Base-by-base conservation (phyloP, 2,113 vertebrate genomes). In the Lates calcarifer region DNA sequence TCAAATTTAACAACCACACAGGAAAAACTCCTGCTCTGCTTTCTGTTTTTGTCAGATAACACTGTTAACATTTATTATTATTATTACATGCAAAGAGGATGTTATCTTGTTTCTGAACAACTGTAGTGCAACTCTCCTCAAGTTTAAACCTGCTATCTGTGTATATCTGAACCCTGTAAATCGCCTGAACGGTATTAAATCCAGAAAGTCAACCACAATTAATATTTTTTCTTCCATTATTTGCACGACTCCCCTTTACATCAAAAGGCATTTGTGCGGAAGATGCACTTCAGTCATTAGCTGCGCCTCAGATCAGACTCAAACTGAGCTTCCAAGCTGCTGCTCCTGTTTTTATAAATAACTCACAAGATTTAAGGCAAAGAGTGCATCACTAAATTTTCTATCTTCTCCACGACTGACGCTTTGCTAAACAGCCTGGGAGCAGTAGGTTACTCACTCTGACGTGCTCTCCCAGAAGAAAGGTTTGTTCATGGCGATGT, bases 381-480 rank as follows among this genome's bases (percentile, higher is more conserved):
- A 47, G 43, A 47, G 6, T 47, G 7, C 39, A 9, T 41, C 39
- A n/a, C n/a, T n/a, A n/a, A n/a, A n/a, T n/a, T 35, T 37, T 58
- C 56, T 29, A 2, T 17, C 11, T 5, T 55, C 33, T 24, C 26
- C 35, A 10, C 7, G 28, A 43, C 17, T 43, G 28, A 33, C 35
- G 10, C 37, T 43, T 18, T 22, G 1, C 14, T 29, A 7, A 33
- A 12, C 17, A 26, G 70, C 9, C 10, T 45, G 17, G 45, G 17
- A 2, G 28, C 47, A 45, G 20, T 26, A 33, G 65, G 57, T 41
- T 2, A 70, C 97, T 95, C 83, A 99, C 98, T 96, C 96, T 0
- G 97, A 92, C 9, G n/a, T 92, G 1, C 96, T 97, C 92, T 99
- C 97, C 97, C 97, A 99, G 91, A 97, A 98, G 95, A 97, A 99